Evolutionary conservation across 2,888 invertebrate genomes (phyloP), one percentile per base, ranked within the genome.

Genomic region (Scrobipalpa atriplicella): DNA sequence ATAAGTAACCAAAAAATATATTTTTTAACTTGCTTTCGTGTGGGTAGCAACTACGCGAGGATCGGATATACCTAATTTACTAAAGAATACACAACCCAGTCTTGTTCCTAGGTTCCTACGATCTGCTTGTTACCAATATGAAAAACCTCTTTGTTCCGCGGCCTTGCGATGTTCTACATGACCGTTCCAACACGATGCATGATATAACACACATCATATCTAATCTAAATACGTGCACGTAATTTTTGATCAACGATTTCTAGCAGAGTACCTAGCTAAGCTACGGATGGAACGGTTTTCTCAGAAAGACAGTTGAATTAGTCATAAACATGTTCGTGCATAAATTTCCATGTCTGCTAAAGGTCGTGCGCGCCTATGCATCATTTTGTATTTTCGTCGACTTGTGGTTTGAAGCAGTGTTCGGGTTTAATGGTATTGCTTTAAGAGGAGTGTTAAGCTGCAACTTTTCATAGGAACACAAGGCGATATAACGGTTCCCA

Each of bases 91-190:
- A 43, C 43, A 3, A 47, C 16, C n/a, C 47, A 47, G 9, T 47
- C 47, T 47, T 47, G 47, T 47, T 47, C 47, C 5, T 6, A 16
- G n/a, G 47, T 47, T 47, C 47, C 5, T 6, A 16, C 10, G 47
- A 7, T 47, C 47, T 47, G 16, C 47, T 47, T 47, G n/a, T 47
- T 16, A 5, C 47, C 10, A n/a, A 8, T 51, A 62, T 67, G 65
- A 67, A 65, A 67, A 67, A 61, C 64, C 16, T 64, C 67, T 67
- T 67, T 67, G 67, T 67, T 16, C 10, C 8, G n/a, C 58, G 67
- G 56, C 67, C 62, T 67, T 65, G 65, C 43, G 11, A 47, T 39
- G 29, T 60, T 60, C 61, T 51, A 16, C 11, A 64, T 54, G 54
- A 54, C 54, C 54, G 54, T n/a, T 41, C 13, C 38, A 29, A 18